A percentile compares a stretch with the other conserved stretches of the same genome.
Conservation (phyloP, 2,888 invertebrate genomes). For the Diaphora mendica region DNA sequence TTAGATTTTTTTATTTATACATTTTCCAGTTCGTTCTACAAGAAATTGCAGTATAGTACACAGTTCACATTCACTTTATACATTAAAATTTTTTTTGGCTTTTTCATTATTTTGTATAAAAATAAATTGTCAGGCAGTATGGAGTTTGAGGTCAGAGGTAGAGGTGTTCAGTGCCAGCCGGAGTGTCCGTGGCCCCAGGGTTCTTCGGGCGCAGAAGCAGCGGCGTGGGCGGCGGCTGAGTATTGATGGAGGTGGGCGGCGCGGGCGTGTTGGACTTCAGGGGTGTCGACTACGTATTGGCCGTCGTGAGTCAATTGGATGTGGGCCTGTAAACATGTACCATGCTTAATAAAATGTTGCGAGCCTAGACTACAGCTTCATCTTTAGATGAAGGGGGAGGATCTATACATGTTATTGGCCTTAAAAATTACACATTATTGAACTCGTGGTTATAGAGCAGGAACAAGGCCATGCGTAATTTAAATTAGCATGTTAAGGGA, state of each 20-base stretch:
- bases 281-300: slow-evolving; percentile 83
- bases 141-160: slow-evolving; percentile 69
- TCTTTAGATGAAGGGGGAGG: not conserved
- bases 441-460: too few species aligned
- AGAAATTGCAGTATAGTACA: slow-evolving; percentile 77
- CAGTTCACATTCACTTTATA: slow-evolving; percentile 81
- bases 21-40: slow-evolving; percentile 81
- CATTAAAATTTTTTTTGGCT: slow-evolving; percentile 72
- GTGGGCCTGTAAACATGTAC: slow-evolving; percentile 64
- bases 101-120: slow-evolving; percentile 81
- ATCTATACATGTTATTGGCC: too few species aligned
- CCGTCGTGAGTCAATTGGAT: slow-evolving; percentile 84
- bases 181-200: slow-evolving; percentile 73
- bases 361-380: not conserved
- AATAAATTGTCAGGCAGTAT: slow-evolving; percentile 71
- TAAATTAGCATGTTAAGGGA: not conserved
- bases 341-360: not conserved
- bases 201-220: slow-evolving; percentile 79
- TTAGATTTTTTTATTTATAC: slow-evolving; percentile 78
- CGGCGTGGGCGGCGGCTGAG: slow-evolving; percentile 80
- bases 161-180: slow-evolving; percentile 76
- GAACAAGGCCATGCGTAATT: too few species aligned
- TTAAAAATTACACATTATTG: too few species aligned
- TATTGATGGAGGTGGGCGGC: slow-evolving; percentile 78
- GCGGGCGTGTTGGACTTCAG: slow-evolving; percentile 82